Evolutionary conservation across 1,140 invertebrate genomes (phyloP).

Genomic region (Apocrypta bakeri): DNA sequence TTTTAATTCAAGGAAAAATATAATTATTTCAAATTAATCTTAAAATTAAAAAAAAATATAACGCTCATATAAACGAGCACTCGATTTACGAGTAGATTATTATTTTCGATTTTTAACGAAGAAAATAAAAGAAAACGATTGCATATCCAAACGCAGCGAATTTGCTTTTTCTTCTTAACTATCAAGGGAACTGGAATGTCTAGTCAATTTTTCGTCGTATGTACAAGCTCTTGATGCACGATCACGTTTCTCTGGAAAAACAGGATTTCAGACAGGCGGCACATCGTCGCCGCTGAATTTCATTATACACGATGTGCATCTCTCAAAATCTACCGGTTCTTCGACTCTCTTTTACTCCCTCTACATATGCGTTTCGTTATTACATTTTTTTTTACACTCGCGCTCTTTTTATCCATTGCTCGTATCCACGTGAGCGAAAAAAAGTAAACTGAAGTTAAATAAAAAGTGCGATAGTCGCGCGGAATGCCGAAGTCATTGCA

Average conservation of each 20-base stretch:
- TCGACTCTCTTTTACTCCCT: conserved; percentile 2
- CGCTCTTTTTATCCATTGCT: too few relatives aligned
- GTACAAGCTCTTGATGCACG: not conserved
- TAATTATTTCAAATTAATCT: too few relatives aligned
- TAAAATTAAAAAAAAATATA: too few relatives aligned
- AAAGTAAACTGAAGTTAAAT: too few relatives aligned
- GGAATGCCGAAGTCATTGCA: not conserved
- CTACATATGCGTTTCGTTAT: too few relatives aligned
- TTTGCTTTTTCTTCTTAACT: not conserved
- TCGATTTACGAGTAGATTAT: too few relatives aligned
- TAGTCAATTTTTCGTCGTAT: not conserved
- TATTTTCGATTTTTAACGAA: too few relatives aligned
- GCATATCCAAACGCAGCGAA: not conserved
- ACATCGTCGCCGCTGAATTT: not conserved
- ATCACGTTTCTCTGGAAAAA: conserved; percentile 13
- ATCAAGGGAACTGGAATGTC: conserved; percentile 36
- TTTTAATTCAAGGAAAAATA: too few relatives aligned
- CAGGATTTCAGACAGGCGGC: conserved; percentile 3
- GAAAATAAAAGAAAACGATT: too few relatives aligned
- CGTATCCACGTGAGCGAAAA: too few relatives aligned
- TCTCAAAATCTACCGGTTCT: conserved; percentile 38
- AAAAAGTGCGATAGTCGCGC: not conserved
- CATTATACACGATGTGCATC: conserved; percentile 5
- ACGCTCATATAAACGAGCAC: too few relatives aligned
- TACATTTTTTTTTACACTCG: not conserved